These are phyloP conservation scores for Heteromormyrus szaboi DNA, from an alignment of 2,797 vertebrate genomes.

Conservation along the genomic window DNA sequence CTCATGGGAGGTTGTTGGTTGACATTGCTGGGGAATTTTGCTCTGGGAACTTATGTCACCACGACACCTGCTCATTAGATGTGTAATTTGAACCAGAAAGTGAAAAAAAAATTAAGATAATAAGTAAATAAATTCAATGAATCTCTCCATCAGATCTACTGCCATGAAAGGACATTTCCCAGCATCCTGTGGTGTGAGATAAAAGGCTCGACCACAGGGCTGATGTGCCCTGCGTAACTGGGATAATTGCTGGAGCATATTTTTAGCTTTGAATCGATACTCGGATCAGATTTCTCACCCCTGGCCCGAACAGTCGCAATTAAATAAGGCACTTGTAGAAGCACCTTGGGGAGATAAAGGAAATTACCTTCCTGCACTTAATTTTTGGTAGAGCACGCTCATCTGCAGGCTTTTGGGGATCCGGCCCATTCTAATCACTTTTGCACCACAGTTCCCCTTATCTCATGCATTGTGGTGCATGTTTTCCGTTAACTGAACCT, in stretches of 20 bases:
- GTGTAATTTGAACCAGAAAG: background rate
- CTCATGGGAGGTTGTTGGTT: background rate
- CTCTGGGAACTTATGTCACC: background rate
- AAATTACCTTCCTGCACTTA: constrained; percentile 27
- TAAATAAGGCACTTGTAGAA: constrained; percentile 20
- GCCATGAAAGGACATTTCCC: background rate
- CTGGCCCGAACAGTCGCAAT: constrained; percentile 38
- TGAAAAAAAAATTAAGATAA: background rate
- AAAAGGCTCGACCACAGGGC: background rate
- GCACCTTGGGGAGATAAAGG: constrained; percentile 22
- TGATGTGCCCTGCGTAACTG: background rate
- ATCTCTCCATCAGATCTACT: background rate
- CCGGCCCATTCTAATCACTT: constrained; percentile 20
- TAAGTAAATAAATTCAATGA: background rate
- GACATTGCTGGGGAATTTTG: background rate
- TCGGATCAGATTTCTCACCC: constrained; percentile 40
- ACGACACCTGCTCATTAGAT: background rate
- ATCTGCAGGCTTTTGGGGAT: constrained; percentile 28
- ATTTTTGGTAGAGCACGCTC: constrained; percentile 32
- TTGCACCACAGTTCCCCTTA: background rate
- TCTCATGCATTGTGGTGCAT: background rate
- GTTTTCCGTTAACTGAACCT: background rate
- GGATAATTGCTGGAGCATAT: constrained; percentile 32
- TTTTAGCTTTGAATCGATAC: constrained; percentile 40
- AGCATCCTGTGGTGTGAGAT: constrained; percentile 12